A percentile compares a stretch with the other conserved stretches of the same genome.
These are phyloP conservation scores for Pelusios castaneus DNA, from an alignment of 2,113 vertebrate genomes.

Conservation along the genomic window DNA sequence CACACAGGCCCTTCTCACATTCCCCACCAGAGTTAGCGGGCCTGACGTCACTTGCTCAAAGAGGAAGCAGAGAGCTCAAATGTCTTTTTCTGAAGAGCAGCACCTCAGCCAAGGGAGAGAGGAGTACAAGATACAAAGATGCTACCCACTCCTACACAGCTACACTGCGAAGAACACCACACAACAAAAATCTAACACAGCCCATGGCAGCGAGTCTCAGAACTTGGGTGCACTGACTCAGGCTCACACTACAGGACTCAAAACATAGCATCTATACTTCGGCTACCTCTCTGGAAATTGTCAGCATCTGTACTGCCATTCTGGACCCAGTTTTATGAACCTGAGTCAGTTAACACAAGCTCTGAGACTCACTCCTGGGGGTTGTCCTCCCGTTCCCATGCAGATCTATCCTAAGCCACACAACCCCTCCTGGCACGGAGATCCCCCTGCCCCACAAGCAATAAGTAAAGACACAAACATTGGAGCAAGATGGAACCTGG, in stretches of 20 bases:
- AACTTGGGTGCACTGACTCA: not conserved
- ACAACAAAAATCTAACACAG: not conserved
- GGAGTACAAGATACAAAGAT: not conserved
- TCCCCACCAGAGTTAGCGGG: not conserved
- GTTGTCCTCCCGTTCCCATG: not conserved
- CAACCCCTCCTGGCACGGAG: not conserved
- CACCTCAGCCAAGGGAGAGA: not conserved
- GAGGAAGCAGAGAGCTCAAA: not conserved
- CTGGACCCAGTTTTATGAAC: not conserved
- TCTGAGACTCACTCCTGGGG: not conserved
- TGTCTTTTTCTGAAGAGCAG: not conserved
- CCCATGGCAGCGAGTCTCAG: not conserved
- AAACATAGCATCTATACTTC: not conserved
- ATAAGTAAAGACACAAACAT: not conserved
- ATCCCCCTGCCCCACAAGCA: not conserved
- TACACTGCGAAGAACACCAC: not conserved
- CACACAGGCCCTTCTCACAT: no score
- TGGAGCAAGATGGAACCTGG: not conserved
- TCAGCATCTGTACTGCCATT: not conserved
- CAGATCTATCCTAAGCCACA: not conserved
- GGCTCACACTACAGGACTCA: not conserved
- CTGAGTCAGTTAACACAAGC: not conserved
- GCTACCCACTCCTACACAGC: not conserved
- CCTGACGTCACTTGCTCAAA: not conserved
- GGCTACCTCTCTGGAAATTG: no score